Conservation (phyloP, 1,140 invertebrate species). For the Andricus grossulariae region DNA sequence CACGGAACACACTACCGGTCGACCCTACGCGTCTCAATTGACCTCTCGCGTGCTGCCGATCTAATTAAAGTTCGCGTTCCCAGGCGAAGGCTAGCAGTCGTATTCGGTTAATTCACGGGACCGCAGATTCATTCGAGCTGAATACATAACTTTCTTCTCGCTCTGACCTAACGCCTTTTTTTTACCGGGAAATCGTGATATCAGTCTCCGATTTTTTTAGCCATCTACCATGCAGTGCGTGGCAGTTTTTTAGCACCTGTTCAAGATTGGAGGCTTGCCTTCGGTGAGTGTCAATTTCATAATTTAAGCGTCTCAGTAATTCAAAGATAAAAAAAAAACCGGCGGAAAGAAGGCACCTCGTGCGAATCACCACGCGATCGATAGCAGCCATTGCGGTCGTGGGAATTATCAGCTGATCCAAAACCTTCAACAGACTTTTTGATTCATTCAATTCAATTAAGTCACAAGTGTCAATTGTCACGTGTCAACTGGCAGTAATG, state of each 20-base stretch:
- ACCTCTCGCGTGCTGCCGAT: constrained; percentile 31
- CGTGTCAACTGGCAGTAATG: too few relatives aligned
- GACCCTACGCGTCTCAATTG: constrained; percentile 4
- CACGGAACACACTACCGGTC: neutral
- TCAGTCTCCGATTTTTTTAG: constrained; percentile 40
- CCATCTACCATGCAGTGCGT: constrained; percentile 59
- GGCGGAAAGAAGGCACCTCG: constrained; percentile 16
- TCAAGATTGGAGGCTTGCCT: constrained; percentile 51
- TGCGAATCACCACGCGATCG: constrained; percentile 49
- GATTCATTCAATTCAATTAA: neutral
- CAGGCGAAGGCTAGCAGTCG: constrained; percentile 41
- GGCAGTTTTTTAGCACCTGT: constrained; percentile 71
- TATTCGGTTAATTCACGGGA: constrained; percentile 24
- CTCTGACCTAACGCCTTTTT: neutral
- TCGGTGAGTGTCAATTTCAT: constrained; percentile 60
- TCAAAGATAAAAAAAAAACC: constrained; percentile 30
- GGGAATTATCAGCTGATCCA: constrained; percentile 38
- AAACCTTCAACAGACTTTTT: neutral
- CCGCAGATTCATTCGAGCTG: constrained; percentile 32
- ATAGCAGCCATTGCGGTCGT: constrained; percentile 55
- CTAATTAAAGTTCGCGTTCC: constrained; percentile 33
- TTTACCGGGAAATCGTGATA: neutral
- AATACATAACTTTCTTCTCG: constrained; percentile 20
- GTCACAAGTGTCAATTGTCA: too few relatives aligned
- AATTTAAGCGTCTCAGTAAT: constrained; percentile 2